A percentile compares a stretch with the other conserved stretches of the same genome.
phyloP scores from a whole-genome alignment of 2,888 invertebrate species.

The Tethea ocularis region DNA sequence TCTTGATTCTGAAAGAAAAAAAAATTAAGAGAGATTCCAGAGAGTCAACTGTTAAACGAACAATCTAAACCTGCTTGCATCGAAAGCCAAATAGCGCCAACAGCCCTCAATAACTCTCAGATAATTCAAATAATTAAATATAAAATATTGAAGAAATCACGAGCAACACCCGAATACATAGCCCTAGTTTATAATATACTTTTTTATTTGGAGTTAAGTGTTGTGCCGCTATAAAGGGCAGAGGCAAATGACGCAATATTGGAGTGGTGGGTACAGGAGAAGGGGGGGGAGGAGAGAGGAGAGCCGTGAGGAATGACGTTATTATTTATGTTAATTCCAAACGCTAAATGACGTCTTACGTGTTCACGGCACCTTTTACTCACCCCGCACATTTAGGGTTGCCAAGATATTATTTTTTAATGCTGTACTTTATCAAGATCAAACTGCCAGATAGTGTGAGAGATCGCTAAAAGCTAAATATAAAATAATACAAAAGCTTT shows the following conservation, averaged over 20 bases:
- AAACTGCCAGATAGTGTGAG: background rate
- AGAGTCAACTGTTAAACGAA: no score
- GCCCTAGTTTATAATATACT: conserved; percentile 71
- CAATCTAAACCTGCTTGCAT: background rate
- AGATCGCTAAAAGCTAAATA: background rate
- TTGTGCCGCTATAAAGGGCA: conserved; percentile 72
- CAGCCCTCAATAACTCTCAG: no score
- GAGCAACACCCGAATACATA: conserved; percentile 42
- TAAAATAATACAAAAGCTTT: background rate
- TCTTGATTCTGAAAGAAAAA: no score
- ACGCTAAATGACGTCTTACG: conserved; percentile 79
- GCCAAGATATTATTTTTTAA: conserved; percentile 18
- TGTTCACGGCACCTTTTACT: conserved; percentile 63
- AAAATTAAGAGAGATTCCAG: no score
- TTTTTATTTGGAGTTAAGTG: conserved; percentile 77
- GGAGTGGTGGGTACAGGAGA: conserved; percentile 34
- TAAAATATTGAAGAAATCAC: conserved; percentile 15
- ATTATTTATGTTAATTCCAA: conserved; percentile 83
- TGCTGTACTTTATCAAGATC: conserved; percentile 10
- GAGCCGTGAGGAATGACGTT: conserved; percentile 70
- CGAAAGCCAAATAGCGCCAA: no score
- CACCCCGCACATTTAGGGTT: conserved; percentile 45
- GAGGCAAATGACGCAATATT: conserved; percentile 73
- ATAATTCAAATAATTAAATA: background rate
- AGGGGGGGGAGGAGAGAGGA: conserved; percentile 40